Conservation (phyloP, 2,797 vertebrate species). For the Anguilla obscura region DNA sequence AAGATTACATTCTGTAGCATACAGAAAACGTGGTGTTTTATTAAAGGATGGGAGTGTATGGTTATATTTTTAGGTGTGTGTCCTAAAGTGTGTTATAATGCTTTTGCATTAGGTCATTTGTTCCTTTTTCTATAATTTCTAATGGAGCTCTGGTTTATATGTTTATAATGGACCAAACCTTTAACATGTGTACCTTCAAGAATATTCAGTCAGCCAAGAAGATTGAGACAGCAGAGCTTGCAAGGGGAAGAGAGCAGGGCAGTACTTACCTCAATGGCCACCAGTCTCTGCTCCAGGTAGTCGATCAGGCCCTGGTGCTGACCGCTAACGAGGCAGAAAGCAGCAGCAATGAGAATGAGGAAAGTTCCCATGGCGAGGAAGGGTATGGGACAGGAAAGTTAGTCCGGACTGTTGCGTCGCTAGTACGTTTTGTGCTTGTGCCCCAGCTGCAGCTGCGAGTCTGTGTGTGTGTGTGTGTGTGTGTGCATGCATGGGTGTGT, state of each 20-base stretch:
- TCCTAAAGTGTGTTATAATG: too few species aligned
- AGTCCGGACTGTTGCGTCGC: background rate
- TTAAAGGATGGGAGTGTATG: too few species aligned
- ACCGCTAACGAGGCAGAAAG: slow-evolving; percentile 66
- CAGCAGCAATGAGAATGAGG: slow-evolving; percentile 69
- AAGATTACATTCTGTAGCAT: too few species aligned
- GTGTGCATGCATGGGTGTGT: slow-evolving; percentile 48
- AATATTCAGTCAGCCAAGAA: background rate
- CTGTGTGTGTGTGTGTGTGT: slow-evolving; percentile 46
- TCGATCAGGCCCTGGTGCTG: slow-evolving; percentile 90
- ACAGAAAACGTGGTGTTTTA: too few species aligned
- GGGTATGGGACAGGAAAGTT: slow-evolving; percentile 36
- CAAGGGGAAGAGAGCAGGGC: background rate
- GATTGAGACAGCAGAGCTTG: background rate
- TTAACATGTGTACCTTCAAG: background rate
- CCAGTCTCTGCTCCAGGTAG: slow-evolving; percentile 90
- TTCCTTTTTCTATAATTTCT: too few species aligned
- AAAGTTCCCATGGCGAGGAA: slow-evolving; percentile 65
- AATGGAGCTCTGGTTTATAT: too few species aligned
- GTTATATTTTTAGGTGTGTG: too few species aligned
- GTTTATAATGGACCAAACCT: background rate
- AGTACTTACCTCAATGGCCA: slow-evolving; percentile 87
- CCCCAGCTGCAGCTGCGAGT: slow-evolving; percentile 8
- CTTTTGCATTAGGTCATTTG: too few species aligned
- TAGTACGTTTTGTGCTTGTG: background rate